Evolutionary conservation across 2,113 vertebrate species (phyloP).

Genomic region (Aldabrachelys gigantea): DNA sequence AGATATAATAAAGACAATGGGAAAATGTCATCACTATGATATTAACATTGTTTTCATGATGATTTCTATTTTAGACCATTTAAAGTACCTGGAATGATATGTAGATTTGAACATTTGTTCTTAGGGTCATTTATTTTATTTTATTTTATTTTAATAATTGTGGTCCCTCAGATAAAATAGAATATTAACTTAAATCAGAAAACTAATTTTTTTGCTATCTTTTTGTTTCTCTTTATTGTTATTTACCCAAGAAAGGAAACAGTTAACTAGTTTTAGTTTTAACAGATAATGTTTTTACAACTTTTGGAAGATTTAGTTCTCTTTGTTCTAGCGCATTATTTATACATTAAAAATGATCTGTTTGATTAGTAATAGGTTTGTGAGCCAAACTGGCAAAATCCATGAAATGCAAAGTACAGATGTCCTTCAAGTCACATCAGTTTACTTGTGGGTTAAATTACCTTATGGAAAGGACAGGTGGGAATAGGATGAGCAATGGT

Average conservation of each 20-base stretch:
- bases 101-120: neutral
- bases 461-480: neutral
- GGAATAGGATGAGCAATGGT: neutral
- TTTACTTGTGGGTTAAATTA: neutral
- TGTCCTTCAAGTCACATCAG: neutral
- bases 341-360: neutral
- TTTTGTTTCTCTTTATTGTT: neutral
- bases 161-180: neutral
- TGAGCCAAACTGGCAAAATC: neutral
- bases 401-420: neutral
- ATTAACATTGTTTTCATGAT: neutral
- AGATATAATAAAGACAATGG: neutral
- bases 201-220: neutral
- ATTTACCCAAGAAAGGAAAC: neutral
- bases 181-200: neutral
- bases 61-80: neutral
- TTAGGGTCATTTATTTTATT: too few species aligned
- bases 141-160: neutral
- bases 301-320: neutral
- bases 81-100: neutral
- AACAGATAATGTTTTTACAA: neutral
- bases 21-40: neutral
- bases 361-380: neutral
- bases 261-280: neutral
- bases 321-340: neutral